A percentile compares a stretch with the other conserved stretches of the same genome.
phyloP scores from a whole-genome alignment of 2,113 vertebrate species.

The Acrocephalus arundinaceus region DNA sequence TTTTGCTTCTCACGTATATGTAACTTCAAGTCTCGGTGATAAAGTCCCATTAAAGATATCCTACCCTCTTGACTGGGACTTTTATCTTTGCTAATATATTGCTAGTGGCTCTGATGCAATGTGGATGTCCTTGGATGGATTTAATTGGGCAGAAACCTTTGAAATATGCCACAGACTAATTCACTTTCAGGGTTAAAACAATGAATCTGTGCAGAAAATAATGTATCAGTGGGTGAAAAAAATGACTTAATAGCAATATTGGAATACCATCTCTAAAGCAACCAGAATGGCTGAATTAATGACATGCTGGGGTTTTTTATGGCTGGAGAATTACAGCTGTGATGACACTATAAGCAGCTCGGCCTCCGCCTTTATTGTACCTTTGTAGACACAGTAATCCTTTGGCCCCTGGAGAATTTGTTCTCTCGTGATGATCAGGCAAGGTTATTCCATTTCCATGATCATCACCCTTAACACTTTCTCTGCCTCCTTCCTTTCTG shows the following conservation, averaged over 20 bases:
- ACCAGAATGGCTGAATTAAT: slow-evolving; percentile 74
- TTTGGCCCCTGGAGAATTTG: slow-evolving; percentile 17
- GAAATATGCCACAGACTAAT: slow-evolving; percentile 73
- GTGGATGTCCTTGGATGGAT: slow-evolving; percentile 67
- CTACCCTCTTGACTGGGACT: slow-evolving; percentile 8
- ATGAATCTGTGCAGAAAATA: slow-evolving; percentile 73
- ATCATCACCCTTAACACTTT: not conserved
- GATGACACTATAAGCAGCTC: slow-evolving; percentile 51
- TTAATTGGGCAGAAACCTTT: slow-evolving; percentile 69
- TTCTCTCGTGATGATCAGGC: not conserved
- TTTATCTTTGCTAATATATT: slow-evolving; percentile 49
- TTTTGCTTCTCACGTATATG: not conserved
- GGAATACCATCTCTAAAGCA: slow-evolving; percentile 65
- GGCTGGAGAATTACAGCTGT: slow-evolving; percentile 66
- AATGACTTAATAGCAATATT: slow-evolving; percentile 72
- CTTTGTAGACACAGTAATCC: not conserved
- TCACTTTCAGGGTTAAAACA: slow-evolving; percentile 69
- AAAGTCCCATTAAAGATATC: slow-evolving; percentile 48
- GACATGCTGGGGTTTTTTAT: slow-evolving; percentile 67
- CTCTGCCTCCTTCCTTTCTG: not conserved
- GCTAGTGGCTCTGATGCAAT: slow-evolving; percentile 7
- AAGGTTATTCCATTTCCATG: slow-evolving; percentile 52
- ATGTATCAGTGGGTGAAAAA: slow-evolving; percentile 71
- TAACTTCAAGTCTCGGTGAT: slow-evolving; percentile 28
- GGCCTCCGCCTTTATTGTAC: slow-evolving; percentile 53